Percentiles rank a stretch among this genome's conserved stretches.
These are phyloP conservation scores for Antrozous pallidus DNA, from an alignment of 2,797 vertebrate species.

Conservation along the genomic window DNA sequence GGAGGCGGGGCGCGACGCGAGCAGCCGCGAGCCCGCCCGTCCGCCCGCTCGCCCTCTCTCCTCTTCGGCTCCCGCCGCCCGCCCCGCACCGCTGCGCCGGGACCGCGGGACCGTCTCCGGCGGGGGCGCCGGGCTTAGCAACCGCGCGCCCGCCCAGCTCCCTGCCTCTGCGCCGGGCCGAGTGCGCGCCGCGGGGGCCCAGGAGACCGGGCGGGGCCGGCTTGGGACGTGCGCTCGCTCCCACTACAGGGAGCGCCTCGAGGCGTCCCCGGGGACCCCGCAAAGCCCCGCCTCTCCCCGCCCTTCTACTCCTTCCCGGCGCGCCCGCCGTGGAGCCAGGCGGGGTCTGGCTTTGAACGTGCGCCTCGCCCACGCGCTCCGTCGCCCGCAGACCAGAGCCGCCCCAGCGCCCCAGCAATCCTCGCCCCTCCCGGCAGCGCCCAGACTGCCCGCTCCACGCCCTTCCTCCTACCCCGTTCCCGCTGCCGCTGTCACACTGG, in stretches of 20 bases:
- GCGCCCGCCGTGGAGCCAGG: background rate
- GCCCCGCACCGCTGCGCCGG: background rate
- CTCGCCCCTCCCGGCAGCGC: background rate
- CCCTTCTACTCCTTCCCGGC: too few relatives aligned
- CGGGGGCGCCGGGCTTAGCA: conserved; percentile 70
- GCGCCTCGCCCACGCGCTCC: background rate
- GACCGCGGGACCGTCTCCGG: conserved; percentile 52
- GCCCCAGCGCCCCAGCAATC: too few relatives aligned
- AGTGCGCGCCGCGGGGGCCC: background rate
- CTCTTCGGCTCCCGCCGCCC: background rate
- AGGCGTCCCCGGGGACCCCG: background rate
- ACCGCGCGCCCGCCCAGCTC: conserved; percentile 34
- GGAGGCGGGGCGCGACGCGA: background rate
- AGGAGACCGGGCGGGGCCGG: background rate
- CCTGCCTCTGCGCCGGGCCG: background rate
- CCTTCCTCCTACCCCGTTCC: fast-evolving
- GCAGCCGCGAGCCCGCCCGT: background rate
- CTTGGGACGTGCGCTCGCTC: background rate
- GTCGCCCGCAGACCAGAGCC: background rate
- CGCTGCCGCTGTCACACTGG: background rate
- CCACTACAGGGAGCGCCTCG: background rate
- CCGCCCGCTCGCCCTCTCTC: background rate
- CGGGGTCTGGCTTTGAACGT: background rate
- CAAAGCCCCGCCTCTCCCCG: background rate
- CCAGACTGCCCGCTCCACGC: background rate